Conservation (phyloP, 2,888 invertebrate species). For the Xestia ashworthii region DNA sequence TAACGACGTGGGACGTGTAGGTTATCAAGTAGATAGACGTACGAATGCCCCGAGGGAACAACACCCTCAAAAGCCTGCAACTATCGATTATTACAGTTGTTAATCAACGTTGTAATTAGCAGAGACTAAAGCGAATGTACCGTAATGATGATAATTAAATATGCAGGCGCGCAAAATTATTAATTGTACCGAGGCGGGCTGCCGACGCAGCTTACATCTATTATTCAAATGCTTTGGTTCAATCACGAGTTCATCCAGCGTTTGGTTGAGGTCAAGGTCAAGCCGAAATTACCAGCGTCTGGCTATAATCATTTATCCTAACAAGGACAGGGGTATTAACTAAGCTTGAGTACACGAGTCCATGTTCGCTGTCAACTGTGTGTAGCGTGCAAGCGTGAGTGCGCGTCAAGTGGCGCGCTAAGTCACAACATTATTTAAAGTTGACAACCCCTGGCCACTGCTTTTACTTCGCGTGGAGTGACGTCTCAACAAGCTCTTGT, state of each 20-base stretch:
- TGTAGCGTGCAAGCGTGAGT: constrained; percentile 35
- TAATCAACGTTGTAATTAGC: constrained; percentile 54
- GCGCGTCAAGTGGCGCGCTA: constrained; percentile 25
- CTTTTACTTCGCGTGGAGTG: constrained; percentile 44
- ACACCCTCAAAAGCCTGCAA: constrained; percentile 36
- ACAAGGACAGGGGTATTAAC: constrained; percentile 52
- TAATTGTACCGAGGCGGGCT: constrained; percentile 66
- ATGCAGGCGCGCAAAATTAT: constrained; percentile 69
- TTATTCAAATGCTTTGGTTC: constrained; percentile 75
- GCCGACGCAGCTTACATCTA: constrained; percentile 69
- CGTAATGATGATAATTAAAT: constrained; percentile 62
- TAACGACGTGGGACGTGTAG: constrained; percentile 9
- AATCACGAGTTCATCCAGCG: constrained; percentile 64
- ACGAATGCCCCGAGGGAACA: constrained; percentile 17
- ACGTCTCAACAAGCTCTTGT: constrained; percentile 36
- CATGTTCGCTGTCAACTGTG: constrained; percentile 50
- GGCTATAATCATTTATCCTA: constrained; percentile 58
- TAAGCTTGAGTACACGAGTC: constrained; percentile 42
- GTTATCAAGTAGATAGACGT: constrained; percentile 11
- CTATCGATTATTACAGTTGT: constrained; percentile 55
- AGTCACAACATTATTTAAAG: constrained; percentile 66
- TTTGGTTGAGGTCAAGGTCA: constrained; percentile 63
- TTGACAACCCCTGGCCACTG: constrained; percentile 54
- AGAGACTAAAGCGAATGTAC: constrained; percentile 55
- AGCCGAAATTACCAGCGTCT: constrained; percentile 52